Evolutionary conservation across 2,113 vertebrate species (phyloP), one percentile per base, ranked within the genome.

Genomic region (Lophochroa leadbeateri): DNA sequence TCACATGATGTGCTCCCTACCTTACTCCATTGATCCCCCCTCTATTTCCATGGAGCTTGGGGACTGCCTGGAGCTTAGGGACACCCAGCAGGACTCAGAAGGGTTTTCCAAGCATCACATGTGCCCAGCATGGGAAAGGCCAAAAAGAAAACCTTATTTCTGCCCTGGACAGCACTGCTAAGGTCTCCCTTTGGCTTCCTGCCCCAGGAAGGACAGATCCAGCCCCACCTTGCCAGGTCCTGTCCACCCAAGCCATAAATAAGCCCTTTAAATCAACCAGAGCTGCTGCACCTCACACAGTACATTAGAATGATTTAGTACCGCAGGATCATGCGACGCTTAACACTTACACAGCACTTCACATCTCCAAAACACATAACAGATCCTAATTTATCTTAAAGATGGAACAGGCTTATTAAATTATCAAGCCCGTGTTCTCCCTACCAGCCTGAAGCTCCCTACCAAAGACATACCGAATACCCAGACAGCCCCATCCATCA

Each of bases 341-440:
- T 43, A 93, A 78, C 95, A 96, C 90, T 97, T 89, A 93, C 67
- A 67, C 58, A 94, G 91, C 95, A 92, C 92, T 96, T 97, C 52
- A 87, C 91, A 82, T 60, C 82, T 91, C 86, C 58, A 82, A 60
- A 94, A 92, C 3, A 33, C 78, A 70, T 78, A 41, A 33, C 75
- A 75, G 71, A 29, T 50, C 29, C 86, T 88, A 82, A 94, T 96
- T 82, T 83, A 95, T 93, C 88, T 94, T 61, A 43, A 91, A 91
- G 87, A 95, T 78, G 81, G 92, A 93, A 94, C 87, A 91, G 82
- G 58, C 74, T 88, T 92, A 97, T 95, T 95, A 94, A 97, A 90
- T 94, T 68, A 96, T 74, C 89, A 80, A 86, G 88, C 70, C n/a
- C 46, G 57, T 20, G n/a, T 27, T 84, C 89, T 81, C 75, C 49